Evolutionary conservation across 2,797 vertebrate genomes (phyloP).

Genomic region (Pangasius sanitwongsei): DNA sequence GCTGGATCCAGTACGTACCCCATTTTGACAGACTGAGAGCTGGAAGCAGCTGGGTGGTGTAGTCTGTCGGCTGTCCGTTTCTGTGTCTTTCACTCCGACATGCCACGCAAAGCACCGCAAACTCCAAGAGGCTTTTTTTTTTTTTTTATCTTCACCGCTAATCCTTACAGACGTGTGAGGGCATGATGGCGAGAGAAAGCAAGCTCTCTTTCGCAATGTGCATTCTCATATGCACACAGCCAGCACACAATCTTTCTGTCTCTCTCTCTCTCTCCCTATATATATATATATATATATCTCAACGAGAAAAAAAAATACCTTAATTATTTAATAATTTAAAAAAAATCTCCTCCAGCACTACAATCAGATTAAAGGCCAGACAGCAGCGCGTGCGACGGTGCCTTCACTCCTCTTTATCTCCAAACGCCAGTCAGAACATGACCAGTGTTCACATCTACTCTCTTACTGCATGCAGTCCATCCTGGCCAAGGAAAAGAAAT

Average conservation of each 20-base stretch:
- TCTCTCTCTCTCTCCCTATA: neutral
- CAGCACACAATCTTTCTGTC: neutral
- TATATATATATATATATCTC: no score
- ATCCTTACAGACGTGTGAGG: slow-evolving; percentile 59
- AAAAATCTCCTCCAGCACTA: neutral
- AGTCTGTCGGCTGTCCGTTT: slow-evolving; percentile 57
- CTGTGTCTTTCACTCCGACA: slow-evolving; percentile 65
- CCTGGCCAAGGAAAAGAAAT: neutral
- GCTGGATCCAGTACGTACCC: slow-evolving; percentile 69
- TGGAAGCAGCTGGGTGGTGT: slow-evolving; percentile 58
- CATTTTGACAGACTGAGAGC: slow-evolving; percentile 67
- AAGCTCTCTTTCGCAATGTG: slow-evolving; percentile 30
- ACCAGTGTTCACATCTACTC: neutral
- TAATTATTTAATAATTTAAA: neutral
- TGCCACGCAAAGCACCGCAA: slow-evolving; percentile 48
- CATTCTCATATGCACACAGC: slow-evolving; percentile 37
- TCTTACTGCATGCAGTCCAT: neutral
- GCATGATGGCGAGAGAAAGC: slow-evolving; percentile 57
- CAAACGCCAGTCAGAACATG: neutral
- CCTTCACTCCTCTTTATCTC: slow-evolving; percentile 10
- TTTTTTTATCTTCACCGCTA: slow-evolving; percentile 51
- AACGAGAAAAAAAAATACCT: neutral
- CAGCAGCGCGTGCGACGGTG: neutral
- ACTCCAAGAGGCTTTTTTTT: neutral
- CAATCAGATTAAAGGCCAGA: slow-evolving; percentile 19